Base-by-base conservation (phyloP, 1,140 invertebrate genomes). In the Papilio aristodemus region DNA sequence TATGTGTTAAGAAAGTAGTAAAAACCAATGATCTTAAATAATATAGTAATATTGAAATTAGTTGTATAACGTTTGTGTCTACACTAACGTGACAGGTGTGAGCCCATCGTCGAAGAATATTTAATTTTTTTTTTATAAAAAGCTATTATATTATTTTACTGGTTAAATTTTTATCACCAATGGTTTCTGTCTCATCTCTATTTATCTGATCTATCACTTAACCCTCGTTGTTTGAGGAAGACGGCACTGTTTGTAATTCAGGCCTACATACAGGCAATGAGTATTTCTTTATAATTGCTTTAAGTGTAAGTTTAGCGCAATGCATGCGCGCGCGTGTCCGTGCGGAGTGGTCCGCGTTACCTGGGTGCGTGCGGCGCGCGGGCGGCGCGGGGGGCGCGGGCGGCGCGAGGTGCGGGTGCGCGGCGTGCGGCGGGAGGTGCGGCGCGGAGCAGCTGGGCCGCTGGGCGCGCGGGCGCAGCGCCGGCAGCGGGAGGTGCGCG, bases 401-500 rank as follows among this genome's bases (percentile, higher is more conserved):
- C 86, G 91, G 93, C 94, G 94, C 93, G 93, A 94, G 94, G 92
- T 87, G 93, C 93, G 71, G 90, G 91, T 85, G 92, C 79, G 90
- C 58, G 89, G 71, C 92, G 91, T 58, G 81, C 93, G 93, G 81
- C 93, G 93, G 85, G 70, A 84, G 83, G 71, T 79, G 84, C 66
- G 86, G 79, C 70, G 86, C 81, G 46, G 88, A 90, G 80, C 88
- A 77, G 73, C 73, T 74, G 70, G 78, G 80, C 54, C 84, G 85
- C 68, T 79, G 79, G 93, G 93, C 91, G 96, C 97, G 91, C 97
- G 97, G 79, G 97, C 93, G 88, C 71, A 80, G 85, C 72, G 72
- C 80, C 19, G 92, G 89, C 68, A 92, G 87, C 57, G 93, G 93
- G 75, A 94, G 90, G 78, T 97, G 94, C 79, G 96, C 95, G 71